Evolutionary conservation across 2,888 invertebrate genomes (phyloP), one percentile per base, ranked within the genome.

Genomic region (Drosophila pseudotalamancana): DNA sequence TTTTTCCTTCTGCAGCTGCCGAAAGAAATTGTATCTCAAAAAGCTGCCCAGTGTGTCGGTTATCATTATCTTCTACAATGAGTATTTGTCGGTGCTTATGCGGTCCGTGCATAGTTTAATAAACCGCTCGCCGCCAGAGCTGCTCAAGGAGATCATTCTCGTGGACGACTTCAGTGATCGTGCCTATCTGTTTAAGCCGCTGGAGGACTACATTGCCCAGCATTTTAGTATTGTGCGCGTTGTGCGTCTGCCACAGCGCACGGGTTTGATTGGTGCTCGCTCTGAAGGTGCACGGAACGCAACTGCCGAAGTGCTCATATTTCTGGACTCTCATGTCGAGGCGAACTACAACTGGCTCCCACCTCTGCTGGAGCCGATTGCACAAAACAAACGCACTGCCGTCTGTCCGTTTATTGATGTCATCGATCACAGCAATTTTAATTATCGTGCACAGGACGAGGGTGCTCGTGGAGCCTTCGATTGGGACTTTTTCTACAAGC

Each of bases 331-430:
- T 0, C 98, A 98, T 87, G 95, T 96, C 0, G 97, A 97, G 91
- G 96, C 97, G 23, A 97, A 96, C 86, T 95, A 97, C 68, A 98
- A 98, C 91, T 98, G 98, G 97, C 90, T 98, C 68, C 98, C 98
- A 8, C 98, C 98, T 14, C 92, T 98, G 80, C 92, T 97, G 93
- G 97, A 97, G 80, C 98, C 98, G 0, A 98, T 98, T 86, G 96
- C 96, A 6, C 90, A 94, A 78, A 94, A 97, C 91, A 95, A 96
- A 87, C 95, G 94, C 81, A 96, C 97, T 2, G 97, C 96, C 55
- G 97, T 98, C 9, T 99, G 99, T 90, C 99, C 99, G 0, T 98
- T 97, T 89, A 99, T 99, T 66, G 99, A 99, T 92, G 98, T 99
- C n/a, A 94, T 99, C 50, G 97, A 97, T 0, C 92, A 94, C 91